Conservation (phyloP, 2,888 invertebrate genomes). For the Drosophila fungiperda region DNA sequence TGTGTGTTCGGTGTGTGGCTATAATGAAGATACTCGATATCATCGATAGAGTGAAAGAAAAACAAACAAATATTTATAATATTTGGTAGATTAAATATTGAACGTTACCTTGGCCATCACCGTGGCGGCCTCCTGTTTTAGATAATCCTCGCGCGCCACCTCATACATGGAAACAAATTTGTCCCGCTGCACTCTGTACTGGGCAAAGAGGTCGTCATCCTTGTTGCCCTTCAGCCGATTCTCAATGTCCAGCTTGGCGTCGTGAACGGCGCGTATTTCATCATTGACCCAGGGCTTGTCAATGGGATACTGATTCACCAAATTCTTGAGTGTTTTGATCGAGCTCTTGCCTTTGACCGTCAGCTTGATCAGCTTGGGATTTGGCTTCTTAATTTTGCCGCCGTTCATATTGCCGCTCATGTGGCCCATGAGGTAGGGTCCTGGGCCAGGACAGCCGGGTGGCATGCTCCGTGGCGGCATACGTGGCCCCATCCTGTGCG, state of each 20-base stretch:
- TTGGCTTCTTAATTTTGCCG: conserved; percentile 81
- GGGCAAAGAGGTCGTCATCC: conserved; percentile 86
- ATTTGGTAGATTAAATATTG: not conserved
- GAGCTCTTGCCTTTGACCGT: conserved; percentile 78
- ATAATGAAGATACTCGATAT: not conserved
- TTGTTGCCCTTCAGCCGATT: conserved; percentile 85
- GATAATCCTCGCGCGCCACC: conserved; percentile 86
- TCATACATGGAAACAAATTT: conserved; percentile 87
- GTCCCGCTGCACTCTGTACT: conserved; percentile 87
- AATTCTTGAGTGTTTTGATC: conserved; percentile 83
- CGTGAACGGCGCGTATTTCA: conserved; percentile 86
- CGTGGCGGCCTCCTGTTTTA: conserved; percentile 85
- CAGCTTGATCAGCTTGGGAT: conserved; percentile 74
- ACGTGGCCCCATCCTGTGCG: conserved; percentile 60
- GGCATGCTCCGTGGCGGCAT: conserved; percentile 71
- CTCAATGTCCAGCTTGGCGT: conserved; percentile 86
- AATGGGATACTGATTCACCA: conserved; percentile 85
- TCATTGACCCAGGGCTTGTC: conserved; percentile 87
- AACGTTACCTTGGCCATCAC: conserved; percentile 82
- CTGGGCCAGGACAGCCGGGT: conserved; percentile 41
- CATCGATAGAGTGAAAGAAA: not conserved
- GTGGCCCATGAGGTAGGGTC: conserved; percentile 44
- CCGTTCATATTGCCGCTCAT: conserved; percentile 60
- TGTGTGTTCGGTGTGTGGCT: not conserved
- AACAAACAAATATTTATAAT: not conserved